phyloP scores from a whole-genome alignment of 2,888 invertebrate species.

The Drosophila mimetica region DNA sequence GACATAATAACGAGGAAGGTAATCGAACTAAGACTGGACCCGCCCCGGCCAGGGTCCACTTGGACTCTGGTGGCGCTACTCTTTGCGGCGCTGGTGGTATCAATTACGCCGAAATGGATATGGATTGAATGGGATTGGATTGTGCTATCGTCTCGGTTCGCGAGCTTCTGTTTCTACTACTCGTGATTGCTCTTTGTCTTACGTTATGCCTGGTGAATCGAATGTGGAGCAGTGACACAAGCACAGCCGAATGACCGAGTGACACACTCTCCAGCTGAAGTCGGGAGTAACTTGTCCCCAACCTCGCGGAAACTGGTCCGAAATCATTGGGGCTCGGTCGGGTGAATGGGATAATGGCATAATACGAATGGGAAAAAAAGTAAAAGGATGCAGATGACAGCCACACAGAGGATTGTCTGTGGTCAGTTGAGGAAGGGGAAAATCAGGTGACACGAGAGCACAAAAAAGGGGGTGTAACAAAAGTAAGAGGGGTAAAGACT shows the following conservation, averaged over 20 bases:
- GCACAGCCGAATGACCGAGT: constrained; percentile 69
- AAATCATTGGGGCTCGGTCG: constrained; percentile 19
- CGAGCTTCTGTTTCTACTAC: not conserved
- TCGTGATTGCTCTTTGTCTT: constrained; percentile 51
- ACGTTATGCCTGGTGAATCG: constrained; percentile 66
- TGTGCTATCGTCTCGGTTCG: constrained; percentile 25
- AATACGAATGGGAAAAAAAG: constrained; percentile 16
- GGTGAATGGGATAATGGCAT: constrained; percentile 30
- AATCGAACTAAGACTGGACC: constrained; percentile 69
- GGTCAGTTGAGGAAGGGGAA: constrained; percentile 25
- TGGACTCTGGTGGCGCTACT: constrained; percentile 8
- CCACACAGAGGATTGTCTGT: constrained; percentile 25
- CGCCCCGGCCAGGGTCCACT: constrained; percentile 22
- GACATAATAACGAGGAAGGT: constrained; percentile 84
- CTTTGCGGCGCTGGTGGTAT: constrained; percentile 41
- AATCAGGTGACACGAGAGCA: not conserved
- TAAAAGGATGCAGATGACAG: constrained; percentile 40
- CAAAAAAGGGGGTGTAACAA: not conserved
- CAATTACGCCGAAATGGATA: constrained; percentile 67
- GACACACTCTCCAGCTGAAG: constrained; percentile 58
- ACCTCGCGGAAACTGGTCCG: constrained; percentile 35
- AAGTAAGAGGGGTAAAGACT: not conserved
- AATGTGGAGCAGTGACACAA: constrained; percentile 64
- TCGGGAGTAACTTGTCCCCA: not conserved
- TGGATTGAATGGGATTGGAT: constrained; percentile 48